Evolutionary conservation across 2,888 invertebrate genomes (phyloP).

Genomic region (Rhyacophila evoluta): DNA sequence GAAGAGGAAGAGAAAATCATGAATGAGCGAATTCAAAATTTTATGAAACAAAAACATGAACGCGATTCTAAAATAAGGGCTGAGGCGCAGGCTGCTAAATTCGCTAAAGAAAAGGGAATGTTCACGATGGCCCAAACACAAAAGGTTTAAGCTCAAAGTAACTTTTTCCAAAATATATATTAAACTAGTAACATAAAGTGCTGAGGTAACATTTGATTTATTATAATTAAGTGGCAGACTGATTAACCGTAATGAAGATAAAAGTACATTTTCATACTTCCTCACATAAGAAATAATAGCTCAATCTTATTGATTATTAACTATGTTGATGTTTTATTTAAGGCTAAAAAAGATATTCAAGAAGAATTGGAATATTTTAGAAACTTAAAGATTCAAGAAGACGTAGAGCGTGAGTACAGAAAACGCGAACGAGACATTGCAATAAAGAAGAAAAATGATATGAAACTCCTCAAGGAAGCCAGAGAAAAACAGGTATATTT

Average conservation of each 20-base stretch:
- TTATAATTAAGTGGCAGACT: too few relatives aligned
- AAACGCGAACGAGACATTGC: slow-evolving; percentile 74
- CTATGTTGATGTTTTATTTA: neutral
- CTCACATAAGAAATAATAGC: too few relatives aligned
- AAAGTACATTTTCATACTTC: too few relatives aligned
- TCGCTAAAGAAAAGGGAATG: slow-evolving; percentile 75
- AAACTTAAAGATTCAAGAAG: slow-evolving; percentile 68
- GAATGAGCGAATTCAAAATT: slow-evolving; percentile 75
- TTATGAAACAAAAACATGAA: slow-evolving; percentile 73
- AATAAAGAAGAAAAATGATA: slow-evolving; percentile 68
- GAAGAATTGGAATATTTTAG: slow-evolving; percentile 68
- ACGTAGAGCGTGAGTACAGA: slow-evolving; percentile 79
- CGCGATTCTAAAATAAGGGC: slow-evolving; percentile 71
- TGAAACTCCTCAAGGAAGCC: slow-evolving; percentile 67
- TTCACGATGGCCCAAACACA: slow-evolving; percentile 69
- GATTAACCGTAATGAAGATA: too few relatives aligned
- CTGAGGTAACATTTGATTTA: too few relatives aligned
- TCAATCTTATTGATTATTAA: too few relatives aligned
- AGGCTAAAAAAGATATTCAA: slow-evolving; percentile 68
- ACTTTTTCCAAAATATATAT: too few relatives aligned
- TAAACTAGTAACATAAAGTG: too few relatives aligned
- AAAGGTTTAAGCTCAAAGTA: slow-evolving; percentile 62
- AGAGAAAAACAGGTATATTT: slow-evolving; percentile 69
- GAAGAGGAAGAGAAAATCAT: slow-evolving; percentile 76
- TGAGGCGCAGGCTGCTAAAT: slow-evolving; percentile 68